Evolutionary conservation across 2,113 vertebrate species (phyloP), one percentile per base, ranked within the genome.

Genomic region (Todiramphus saurophagus): DNA sequence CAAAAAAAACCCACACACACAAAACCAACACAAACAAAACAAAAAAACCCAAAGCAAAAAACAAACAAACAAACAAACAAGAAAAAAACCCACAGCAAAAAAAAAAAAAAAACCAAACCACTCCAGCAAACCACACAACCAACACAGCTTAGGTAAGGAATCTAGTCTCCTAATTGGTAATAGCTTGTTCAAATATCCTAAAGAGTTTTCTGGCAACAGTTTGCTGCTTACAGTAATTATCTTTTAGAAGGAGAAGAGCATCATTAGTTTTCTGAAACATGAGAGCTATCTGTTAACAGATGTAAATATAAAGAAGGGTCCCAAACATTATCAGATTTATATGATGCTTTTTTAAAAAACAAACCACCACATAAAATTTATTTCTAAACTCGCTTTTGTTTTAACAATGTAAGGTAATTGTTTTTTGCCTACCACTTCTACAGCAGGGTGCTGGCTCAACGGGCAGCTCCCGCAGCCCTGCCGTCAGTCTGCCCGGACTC

Each of bases 171-270:
- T 64, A 85, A 75, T 28, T 33, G 4, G 25, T 31, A 87, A 87
- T 24, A 77, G 48, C 31, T 85, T 74, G 15, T 86, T 25, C 1
- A 0, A 53, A 87, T 41, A 68, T 48, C 33, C 55, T 62, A 1
- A 67, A 89, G 59, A 69, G 14, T 53, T 68, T 85, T 73, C 78
- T 68, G 73, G 30, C 33, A 92, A 64, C 30, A n/a, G 39, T 35
- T 76, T 86, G 25, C 50, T 88, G 31, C 58, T 93, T 72, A 76
- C 23, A 87, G 56, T 51, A 94, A 76, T 87, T 89, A 85, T 28
- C 31, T 76, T 93, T 81, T 60, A 84, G 64, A 92, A 90, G 73
- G 27, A 87, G 48, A 82, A 94, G 86, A 91, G 28, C 20, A 53
- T 75, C 44, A 69, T 80, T 89, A 73, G 27, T 91, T 87, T 81